These are phyloP conservation scores for Ametastegia equiseti DNA, from an alignment of 2,888 invertebrate genomes.

Conservation along the genomic window DNA sequence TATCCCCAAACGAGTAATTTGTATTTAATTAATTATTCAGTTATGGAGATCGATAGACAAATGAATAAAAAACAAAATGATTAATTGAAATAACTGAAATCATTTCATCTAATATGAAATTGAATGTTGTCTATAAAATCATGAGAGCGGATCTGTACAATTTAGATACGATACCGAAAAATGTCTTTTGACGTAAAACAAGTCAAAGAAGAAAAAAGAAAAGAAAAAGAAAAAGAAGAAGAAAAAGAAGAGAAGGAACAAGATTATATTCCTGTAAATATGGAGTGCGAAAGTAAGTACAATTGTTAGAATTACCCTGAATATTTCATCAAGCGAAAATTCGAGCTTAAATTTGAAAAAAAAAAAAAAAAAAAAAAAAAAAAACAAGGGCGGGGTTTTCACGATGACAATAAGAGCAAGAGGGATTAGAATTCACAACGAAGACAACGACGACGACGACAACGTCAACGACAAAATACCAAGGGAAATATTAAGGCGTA, in stretches of 20 bases:
- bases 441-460: not conserved
- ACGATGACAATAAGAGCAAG: not conserved
- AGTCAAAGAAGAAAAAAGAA: not conserved
- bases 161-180: too few relatives aligned
- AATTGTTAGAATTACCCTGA: conserved; percentile 5
- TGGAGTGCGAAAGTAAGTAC: not conserved
- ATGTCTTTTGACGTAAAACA: not conserved
- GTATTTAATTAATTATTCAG: too few relatives aligned
- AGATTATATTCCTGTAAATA: not conserved
- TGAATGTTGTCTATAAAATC: too few relatives aligned
- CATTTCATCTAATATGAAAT: too few relatives aligned
- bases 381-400: not conserved
- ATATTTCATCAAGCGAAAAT: conserved; percentile 21
- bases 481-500: not conserved
- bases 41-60: too few relatives aligned
- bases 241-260: too few relatives aligned
- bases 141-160: too few relatives aligned
- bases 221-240: not conserved
- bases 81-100: too few relatives aligned
- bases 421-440: not conserved
- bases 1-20: too few relatives aligned
- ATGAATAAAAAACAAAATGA: too few relatives aligned
- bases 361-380: too few relatives aligned
- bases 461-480: not conserved
- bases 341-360: not conserved